phyloP scores from a whole-genome alignment of 2,797 vertebrate species.

The Smutsia gigantea region DNA sequence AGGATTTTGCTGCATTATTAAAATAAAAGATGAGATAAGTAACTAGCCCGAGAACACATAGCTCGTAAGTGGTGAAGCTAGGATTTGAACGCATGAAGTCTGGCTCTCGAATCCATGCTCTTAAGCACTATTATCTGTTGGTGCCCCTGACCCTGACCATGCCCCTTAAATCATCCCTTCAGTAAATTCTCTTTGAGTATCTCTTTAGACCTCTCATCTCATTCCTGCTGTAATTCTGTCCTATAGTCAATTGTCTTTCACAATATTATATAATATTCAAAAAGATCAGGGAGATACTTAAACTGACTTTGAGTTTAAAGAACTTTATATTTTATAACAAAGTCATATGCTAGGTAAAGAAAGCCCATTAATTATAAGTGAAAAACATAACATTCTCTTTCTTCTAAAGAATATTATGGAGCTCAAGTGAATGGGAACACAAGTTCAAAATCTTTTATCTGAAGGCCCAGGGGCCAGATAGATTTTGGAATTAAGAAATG shows the following conservation, averaged over 20 bases:
- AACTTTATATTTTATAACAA: constrained; percentile 1
- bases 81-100: neutral
- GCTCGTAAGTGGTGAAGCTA: neutral
- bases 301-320: neutral
- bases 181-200: neutral
- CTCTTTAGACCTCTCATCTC: neutral
- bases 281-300: neutral
- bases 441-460: neutral
- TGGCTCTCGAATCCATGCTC: neutral
- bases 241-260: neutral
- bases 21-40: neutral
- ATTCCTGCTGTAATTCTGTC: neutral
- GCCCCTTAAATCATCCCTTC: neutral
- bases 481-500: constrained; percentile 10
- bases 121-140: neutral
- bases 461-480: neutral
- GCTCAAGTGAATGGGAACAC: neutral
- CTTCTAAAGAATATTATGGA: neutral
- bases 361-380: neutral
- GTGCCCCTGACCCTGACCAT: neutral
- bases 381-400: neutral
- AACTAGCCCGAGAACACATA: neutral
- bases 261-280: neutral
- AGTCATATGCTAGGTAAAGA: constrained; percentile 1
- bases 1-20: neutral